Conservation (phyloP, 2,888 invertebrate genomes). For the Odontomyia ornata region DNA sequence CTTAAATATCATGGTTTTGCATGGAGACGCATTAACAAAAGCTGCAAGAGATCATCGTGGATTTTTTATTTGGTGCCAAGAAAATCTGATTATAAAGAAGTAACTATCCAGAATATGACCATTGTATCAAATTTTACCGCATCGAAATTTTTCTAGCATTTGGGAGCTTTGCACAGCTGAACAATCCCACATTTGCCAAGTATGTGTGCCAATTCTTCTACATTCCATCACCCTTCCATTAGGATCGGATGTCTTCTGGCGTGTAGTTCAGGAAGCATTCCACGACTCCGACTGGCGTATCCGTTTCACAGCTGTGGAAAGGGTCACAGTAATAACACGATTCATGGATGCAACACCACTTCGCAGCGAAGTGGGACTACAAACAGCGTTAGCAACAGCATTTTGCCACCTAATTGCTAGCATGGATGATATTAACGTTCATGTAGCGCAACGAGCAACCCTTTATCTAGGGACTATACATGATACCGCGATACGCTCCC, state of each 20-base stretch:
- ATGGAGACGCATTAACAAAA: constrained; percentile 90
- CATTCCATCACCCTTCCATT: constrained; percentile 94
- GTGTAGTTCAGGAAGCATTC: constrained; percentile 93
- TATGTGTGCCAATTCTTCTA: constrained; percentile 89
- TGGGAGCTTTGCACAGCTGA: constrained; percentile 94
- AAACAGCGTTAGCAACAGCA: constrained; percentile 93
- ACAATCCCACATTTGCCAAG: constrained; percentile 92
- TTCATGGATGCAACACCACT: constrained; percentile 93
- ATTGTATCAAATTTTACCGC: too few relatives aligned
- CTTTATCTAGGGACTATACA: constrained; percentile 94
- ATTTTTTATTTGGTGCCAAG: constrained; percentile 95
- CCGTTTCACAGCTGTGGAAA: constrained; percentile 94
- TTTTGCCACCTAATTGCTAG: constrained; percentile 96
- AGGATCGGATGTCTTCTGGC: constrained; percentile 96
- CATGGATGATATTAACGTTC: constrained; percentile 94
- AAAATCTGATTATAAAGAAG: constrained; percentile 93
- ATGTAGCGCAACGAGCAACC: constrained; percentile 93
- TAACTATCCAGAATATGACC: too few relatives aligned
- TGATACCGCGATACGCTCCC: constrained; percentile 84
- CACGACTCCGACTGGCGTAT: constrained; percentile 88
- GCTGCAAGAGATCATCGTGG: constrained; percentile 89
- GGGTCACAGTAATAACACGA: constrained; percentile 90
- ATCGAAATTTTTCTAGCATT: constrained; percentile 64
- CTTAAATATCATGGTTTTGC: constrained; percentile 87
- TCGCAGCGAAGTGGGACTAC: constrained; percentile 82